Evolutionary conservation across 1,140 invertebrate species (phyloP).

Genomic region (Zaprionus camerounensis): DNA sequence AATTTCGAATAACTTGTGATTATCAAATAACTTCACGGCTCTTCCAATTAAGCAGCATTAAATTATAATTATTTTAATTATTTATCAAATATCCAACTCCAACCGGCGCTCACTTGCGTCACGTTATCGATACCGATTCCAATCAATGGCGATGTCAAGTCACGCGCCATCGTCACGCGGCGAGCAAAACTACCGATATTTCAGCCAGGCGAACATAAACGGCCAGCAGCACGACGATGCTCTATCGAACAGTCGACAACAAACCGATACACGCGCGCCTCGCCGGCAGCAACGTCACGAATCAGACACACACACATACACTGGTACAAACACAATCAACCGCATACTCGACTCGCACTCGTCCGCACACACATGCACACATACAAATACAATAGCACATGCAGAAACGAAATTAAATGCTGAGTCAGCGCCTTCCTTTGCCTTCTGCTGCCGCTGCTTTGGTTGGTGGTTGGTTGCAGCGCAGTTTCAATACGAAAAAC

Average conservation of each 20-base stretch:
- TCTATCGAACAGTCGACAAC: slow-evolving; percentile 59
- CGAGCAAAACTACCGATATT: slow-evolving; percentile 84
- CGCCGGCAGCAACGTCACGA: slow-evolving; percentile 5
- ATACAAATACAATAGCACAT: slow-evolving; percentile 28
- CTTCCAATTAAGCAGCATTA: background rate
- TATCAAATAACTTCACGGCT: background rate
- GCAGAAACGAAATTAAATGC: slow-evolving; percentile 40
- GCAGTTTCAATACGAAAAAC: slow-evolving; percentile 49
- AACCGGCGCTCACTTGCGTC: slow-evolving; percentile 6
- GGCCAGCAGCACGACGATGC: slow-evolving; percentile 35
- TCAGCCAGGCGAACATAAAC: slow-evolving; percentile 64
- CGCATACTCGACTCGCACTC: slow-evolving; percentile 11
- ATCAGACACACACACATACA: slow-evolving; percentile 14
- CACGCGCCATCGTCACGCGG: slow-evolving; percentile 76
- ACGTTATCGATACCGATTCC: slow-evolving; percentile 72
- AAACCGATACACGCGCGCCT: slow-evolving; percentile 53
- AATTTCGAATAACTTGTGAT: background rate
- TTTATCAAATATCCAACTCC: slow-evolving; percentile 10
- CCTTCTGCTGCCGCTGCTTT: slow-evolving; percentile 75
- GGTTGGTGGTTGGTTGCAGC: slow-evolving; percentile 69
- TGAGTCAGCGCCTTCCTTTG: slow-evolving; percentile 53
- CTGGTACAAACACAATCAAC: background rate
- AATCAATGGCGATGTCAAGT: slow-evolving; percentile 60
- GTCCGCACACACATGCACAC: slow-evolving; percentile 5
- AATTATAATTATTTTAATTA: background rate